Evolutionary conservation across 1,140 invertebrate genomes (phyloP), one percentile per base, ranked within the genome.

Genomic region (Drosophila obscura): DNA sequence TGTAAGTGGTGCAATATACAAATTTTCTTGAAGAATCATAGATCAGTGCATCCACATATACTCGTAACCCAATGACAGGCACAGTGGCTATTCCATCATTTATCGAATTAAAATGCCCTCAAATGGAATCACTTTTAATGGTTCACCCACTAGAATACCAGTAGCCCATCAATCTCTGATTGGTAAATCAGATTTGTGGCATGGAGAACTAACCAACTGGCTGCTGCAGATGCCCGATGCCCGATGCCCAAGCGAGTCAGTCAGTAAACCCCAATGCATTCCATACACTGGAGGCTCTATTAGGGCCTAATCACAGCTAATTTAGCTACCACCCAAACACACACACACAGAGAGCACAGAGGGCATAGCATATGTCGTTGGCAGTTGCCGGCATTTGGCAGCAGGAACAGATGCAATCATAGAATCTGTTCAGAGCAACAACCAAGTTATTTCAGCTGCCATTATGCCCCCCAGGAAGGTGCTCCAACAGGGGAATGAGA

Each of bases 241-340:
- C 16, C 16, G 0, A 16, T 16, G 16, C 16, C 16, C 16, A 0
- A 16, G 16, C 4, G 2, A 52, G 62, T 44, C 51, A 71, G 43
- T 53, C 28, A 19, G 19, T 43, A 56, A 53, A 15, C 41, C 19
- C 43, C 26, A 39, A 13, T 39, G 35, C 69, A 64, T 45, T 58
- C 55, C 52, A 45, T 19, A 31, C 72, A 60, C 57, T 56, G 63
- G 58, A 71, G 73, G 78, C 78, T 80, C 76, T 61, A 77, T 84
- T 84, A 77, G 73, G 72, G 72, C 51, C 71, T 84, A 84, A 84
- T 84, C 77, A 78, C 45, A 73, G 72, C 76, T 84, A 84, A 84
- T 83, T 76, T 77, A 67, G 65, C 80, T 68, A 61, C 31, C 75
- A 64, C 67, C 66, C 46, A 55, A 51, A 50, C 46, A 55, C 24